Conservation (phyloP, 2,888 invertebrate species). For the Cacoxenus indagator region DNA sequence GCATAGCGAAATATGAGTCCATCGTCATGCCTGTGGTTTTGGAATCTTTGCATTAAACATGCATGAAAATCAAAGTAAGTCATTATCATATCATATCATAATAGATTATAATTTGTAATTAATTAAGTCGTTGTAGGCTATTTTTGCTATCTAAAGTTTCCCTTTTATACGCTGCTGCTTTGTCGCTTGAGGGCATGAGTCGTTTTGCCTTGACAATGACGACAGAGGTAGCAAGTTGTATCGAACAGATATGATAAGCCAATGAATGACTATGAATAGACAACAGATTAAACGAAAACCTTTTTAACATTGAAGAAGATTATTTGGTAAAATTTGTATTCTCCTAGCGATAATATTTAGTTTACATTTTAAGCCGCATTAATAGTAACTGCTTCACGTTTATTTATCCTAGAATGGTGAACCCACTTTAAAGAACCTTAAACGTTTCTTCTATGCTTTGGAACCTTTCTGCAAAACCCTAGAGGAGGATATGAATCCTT, state of each 20-base stretch:
- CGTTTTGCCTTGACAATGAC: conserved; percentile 34
- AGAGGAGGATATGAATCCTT: conserved; percentile 79
- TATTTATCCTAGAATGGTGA: conserved; percentile 69
- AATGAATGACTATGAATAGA: conserved; percentile 66
- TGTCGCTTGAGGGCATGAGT: conserved; percentile 45
- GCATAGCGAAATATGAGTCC: conserved; percentile 80
- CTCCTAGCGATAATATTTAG: too few species aligned
- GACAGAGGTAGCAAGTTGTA: conserved; percentile 36
- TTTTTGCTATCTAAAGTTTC: conserved; percentile 31
- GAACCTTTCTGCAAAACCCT: conserved; percentile 86
- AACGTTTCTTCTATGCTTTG: conserved; percentile 83
- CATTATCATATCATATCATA: too few species aligned
- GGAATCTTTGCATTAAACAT: conserved; percentile 77
- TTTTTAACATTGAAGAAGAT: too few species aligned
- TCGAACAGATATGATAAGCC: conserved; percentile 63
- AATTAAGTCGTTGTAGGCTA: too few species aligned
- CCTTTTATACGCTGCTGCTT: conserved; percentile 24
- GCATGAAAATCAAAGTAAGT: conserved; percentile 72
- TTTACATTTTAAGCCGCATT: background rate
- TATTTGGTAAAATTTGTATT: too few species aligned
- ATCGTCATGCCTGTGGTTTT: conserved; percentile 82
- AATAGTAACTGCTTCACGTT: conserved; percentile 17
- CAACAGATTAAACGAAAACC: too few species aligned
- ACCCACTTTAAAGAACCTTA: conserved; percentile 76
- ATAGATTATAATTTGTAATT: too few species aligned